Conservation (phyloP, 1,140 invertebrate species). For the Drosophila ambigua region DNA sequence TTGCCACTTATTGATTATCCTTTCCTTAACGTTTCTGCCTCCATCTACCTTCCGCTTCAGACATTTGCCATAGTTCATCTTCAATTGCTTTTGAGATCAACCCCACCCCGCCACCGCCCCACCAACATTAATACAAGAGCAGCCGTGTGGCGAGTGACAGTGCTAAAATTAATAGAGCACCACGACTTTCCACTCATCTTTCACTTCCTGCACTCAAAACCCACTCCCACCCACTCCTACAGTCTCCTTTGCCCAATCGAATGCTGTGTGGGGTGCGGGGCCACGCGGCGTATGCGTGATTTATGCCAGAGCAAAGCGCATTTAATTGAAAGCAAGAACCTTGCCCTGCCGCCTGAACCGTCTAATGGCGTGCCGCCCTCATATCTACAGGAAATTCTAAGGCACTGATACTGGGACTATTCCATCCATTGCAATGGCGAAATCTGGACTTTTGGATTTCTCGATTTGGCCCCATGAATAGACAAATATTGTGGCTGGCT, state of each 20-base stretch:
- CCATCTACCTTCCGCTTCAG: constrained; percentile 16
- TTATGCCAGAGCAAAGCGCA: constrained; percentile 58
- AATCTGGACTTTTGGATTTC: constrained; percentile 46
- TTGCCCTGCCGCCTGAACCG: background rate
- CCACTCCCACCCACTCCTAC: background rate
- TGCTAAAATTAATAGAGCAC: constrained; percentile 71
- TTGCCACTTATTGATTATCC: too few relatives aligned
- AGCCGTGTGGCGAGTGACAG: constrained; percentile 70
- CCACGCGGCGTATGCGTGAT: constrained; percentile 69
- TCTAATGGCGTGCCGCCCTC: constrained; percentile 39
- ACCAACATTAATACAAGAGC: constrained; percentile 47
- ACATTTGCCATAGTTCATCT: constrained; percentile 53
- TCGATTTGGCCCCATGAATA: constrained; percentile 55
- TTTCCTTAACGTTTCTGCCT: background rate
- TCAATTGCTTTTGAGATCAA: constrained; percentile 40
- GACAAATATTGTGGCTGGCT: constrained; percentile 72
- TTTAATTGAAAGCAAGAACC: constrained; percentile 60
- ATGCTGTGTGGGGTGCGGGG: constrained; percentile 8
- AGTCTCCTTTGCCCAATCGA: constrained; percentile 14
- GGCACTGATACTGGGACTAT: too few relatives aligned
- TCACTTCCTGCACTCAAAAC: background rate
- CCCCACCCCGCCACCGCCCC: too few relatives aligned
- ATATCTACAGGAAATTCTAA: constrained; percentile 12
- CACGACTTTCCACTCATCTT: constrained; percentile 33
- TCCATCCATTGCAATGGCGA: constrained; percentile 15